Conservation (phyloP, 2,888 invertebrate genomes). For the Ceramica pisi region DNA sequence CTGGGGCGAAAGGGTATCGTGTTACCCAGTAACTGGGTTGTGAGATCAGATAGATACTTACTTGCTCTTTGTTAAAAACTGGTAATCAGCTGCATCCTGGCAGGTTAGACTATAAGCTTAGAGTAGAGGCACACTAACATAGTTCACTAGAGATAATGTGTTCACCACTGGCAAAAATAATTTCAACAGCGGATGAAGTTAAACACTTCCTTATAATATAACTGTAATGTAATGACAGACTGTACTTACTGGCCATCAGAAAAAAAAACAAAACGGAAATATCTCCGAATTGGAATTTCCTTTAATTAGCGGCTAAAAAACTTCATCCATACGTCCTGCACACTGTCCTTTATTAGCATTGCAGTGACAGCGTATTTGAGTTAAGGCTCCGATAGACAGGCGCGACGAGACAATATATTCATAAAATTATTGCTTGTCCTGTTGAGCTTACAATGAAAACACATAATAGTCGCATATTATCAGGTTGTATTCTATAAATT, state of each 20-base stretch:
- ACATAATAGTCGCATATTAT: background rate
- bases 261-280: slow-evolving; percentile 46
- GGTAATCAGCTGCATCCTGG: background rate
- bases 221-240: slow-evolving; percentile 29
- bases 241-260: slow-evolving; percentile 16
- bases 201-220: slow-evolving; percentile 17
- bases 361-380: slow-evolving; percentile 25
- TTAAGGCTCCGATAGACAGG: background rate
- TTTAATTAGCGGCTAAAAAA: slow-evolving; percentile 49
- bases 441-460: background rate
- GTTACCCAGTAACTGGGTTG: background rate
- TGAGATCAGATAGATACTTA: background rate
- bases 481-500: background rate
- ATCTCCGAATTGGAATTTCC: slow-evolving; percentile 51
- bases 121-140: too few species aligned
- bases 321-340: slow-evolving; percentile 35
- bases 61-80: background rate
- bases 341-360: slow-evolving; percentile 35
- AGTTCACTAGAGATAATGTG: background rate
- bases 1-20: background rate
- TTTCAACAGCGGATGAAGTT: background rate
- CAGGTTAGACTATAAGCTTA: background rate
- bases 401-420: background rate
- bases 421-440: background rate
- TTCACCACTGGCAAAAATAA: background rate